These are phyloP conservation scores for Lucilia sericata DNA, from an alignment of 1,140 invertebrate genomes.

Conservation along the genomic window DNA sequence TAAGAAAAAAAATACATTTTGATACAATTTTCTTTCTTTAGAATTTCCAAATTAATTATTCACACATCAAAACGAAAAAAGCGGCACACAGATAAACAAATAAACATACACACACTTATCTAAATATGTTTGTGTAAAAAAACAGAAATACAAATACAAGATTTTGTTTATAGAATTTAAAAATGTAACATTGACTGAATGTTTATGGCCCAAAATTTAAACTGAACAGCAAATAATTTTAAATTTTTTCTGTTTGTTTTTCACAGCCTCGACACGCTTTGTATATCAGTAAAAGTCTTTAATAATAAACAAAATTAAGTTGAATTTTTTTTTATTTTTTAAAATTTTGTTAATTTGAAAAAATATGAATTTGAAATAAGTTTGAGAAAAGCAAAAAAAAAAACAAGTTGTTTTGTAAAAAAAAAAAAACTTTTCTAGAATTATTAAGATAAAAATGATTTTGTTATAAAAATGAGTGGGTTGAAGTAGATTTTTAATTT, in stretches of 20 bases:
- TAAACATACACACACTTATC: not conserved
- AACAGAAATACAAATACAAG: not conserved
- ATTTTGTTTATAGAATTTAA: not conserved
- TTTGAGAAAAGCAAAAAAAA: too few species aligned
- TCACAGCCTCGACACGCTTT: conserved; percentile 2
- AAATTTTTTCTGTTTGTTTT: not conserved
- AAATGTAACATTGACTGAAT: conserved; percentile 6
- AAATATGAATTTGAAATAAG: not conserved
- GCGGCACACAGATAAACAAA: conserved; percentile 39
- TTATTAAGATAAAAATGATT: not conserved
- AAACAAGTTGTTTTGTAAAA: not conserved
- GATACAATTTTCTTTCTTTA: not conserved
- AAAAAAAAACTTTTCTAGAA: not conserved
- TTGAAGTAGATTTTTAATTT: not conserved
- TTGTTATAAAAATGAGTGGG: conserved; percentile 4
- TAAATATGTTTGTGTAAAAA: not conserved
- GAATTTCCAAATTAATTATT: conserved; percentile 47
- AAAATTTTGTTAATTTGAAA: not conserved
- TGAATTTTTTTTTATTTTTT: not conserved
- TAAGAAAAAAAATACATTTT: conserved; percentile 49
- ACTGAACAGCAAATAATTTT: not conserved
- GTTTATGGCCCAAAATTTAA: not conserved
- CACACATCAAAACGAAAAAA: conserved; percentile 51
- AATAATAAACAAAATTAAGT: not conserved
- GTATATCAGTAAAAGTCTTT: not conserved